phyloP scores from a whole-genome alignment of 2,113 vertebrate species.

The Colaptes auratus region DNA sequence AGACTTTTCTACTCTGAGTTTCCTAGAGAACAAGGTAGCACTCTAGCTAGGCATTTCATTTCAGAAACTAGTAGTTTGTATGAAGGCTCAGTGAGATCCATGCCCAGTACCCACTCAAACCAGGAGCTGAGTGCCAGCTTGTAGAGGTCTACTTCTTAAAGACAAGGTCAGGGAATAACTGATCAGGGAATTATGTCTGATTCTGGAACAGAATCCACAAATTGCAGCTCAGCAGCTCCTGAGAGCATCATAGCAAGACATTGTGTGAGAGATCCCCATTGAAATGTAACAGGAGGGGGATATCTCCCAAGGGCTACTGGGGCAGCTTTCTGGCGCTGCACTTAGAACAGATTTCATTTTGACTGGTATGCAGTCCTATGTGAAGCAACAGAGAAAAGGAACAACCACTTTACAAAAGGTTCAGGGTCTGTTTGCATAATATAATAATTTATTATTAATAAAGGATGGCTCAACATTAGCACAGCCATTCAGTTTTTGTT shows the following conservation, averaged over 20 bases:
- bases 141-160: not conserved
- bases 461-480: not conserved
- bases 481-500: not conserved
- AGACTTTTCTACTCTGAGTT: not conserved
- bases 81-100: not conserved
- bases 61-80: not conserved
- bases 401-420: not conserved
- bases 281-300: rapidly evolving
- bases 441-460: not conserved
- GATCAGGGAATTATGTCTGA: not conserved
- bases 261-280: not conserved
- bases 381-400: not conserved
- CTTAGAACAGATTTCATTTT: not conserved
- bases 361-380: not conserved
- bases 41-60: not conserved
- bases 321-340: not conserved
- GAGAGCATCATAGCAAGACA: not conserved
- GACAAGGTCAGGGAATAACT: not conserved
- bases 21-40: not conserved
- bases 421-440: not conserved
- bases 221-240: not conserved
- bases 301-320: not conserved
- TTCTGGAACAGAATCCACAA: not conserved
- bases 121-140: not conserved
- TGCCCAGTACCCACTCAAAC: not conserved